These are phyloP conservation scores for Malurus cyaneus DNA, from an alignment of 2,113 vertebrate genomes.

Conservation along the genomic window DNA sequence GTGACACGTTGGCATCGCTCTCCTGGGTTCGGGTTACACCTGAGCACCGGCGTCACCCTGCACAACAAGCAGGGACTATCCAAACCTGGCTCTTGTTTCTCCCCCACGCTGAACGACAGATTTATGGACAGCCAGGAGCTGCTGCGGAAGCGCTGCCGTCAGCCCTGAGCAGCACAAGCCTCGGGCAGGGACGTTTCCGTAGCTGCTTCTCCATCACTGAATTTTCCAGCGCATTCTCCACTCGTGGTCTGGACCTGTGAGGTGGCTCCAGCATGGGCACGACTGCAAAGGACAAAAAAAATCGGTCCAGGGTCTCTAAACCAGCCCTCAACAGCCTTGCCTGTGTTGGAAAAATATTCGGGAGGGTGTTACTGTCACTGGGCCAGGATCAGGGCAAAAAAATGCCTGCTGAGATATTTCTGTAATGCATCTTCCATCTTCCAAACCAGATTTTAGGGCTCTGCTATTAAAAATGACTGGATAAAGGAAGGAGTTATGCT, in stretches of 20 bases:
- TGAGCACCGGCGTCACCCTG: neutral
- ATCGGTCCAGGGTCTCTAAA: neutral
- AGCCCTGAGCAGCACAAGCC: neutral
- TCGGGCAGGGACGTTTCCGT: neutral
- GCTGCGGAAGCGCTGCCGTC: neutral
- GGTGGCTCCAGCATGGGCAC: neutral
- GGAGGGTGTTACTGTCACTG: conserved; percentile 24
- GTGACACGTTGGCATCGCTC: neutral
- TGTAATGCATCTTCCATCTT: conserved; percentile 22
- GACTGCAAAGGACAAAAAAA: neutral
- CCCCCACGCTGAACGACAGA: neutral
- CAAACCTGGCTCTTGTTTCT: neutral
- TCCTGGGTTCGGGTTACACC: neutral
- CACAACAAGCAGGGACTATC: neutral
- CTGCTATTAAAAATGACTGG: conserved; percentile 27
- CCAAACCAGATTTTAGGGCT: conserved; percentile 47
- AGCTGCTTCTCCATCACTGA: neutral
- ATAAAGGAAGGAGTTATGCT: conserved; percentile 10
- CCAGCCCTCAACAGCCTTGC: neutral
- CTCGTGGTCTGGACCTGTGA: neutral
- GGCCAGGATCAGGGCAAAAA: neutral
- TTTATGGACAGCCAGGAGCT: neutral
- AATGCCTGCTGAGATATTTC: conserved; percentile 27
- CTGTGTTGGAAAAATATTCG: conserved; percentile 11
- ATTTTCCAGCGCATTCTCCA: neutral